Percentiles rank a stretch among this genome's conserved stretches.
phyloP scores from a whole-genome alignment of 1,140 invertebrate species.

The Tribolium madens region DNA sequence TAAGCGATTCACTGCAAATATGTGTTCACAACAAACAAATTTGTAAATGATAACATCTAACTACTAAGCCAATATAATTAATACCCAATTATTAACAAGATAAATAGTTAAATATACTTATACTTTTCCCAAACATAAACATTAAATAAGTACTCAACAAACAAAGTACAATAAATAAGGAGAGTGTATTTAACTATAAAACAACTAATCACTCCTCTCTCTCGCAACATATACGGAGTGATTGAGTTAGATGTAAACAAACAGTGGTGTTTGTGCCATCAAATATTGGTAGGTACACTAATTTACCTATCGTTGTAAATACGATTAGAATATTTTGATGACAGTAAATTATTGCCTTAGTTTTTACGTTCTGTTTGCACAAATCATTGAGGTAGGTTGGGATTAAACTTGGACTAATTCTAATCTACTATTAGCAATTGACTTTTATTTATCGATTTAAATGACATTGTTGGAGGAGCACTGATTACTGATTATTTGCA shows the following conservation, averaged over 20 bases:
- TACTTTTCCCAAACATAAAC: constrained; percentile 54
- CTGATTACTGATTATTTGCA: constrained; percentile 29
- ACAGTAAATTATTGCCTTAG: constrained; percentile 63
- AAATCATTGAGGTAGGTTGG: constrained; percentile 83
- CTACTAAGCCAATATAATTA: constrained; percentile 50
- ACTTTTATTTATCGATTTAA: constrained; percentile 38
- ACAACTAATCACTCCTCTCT: constrained; percentile 42
- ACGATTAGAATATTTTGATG: constrained; percentile 54
- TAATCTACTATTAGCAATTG: constrained; percentile 50
- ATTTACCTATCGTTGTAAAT: constrained; percentile 56
- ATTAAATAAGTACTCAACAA: constrained; percentile 54
- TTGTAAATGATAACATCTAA: constrained; percentile 50
- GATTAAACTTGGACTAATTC: constrained; percentile 34
- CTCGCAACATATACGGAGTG: constrained; percentile 55
- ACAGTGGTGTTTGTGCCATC: constrained; percentile 56
- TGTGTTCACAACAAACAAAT: constrained; percentile 48
- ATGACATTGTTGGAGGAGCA: neutral
- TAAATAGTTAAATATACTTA: constrained; percentile 52
- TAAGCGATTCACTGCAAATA: constrained; percentile 39
- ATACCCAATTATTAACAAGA: constrained; percentile 50
- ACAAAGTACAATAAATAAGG: constrained; percentile 54
- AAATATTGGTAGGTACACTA: constrained; percentile 60
- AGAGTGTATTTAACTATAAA: constrained; percentile 47
- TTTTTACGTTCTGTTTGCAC: constrained; percentile 89
- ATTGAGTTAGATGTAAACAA: constrained; percentile 59